A percentile compares a stretch with the other conserved stretches of the same genome.
Conservation (phyloP, 2,113 vertebrate species). For the Athene cunicularia region DNA sequence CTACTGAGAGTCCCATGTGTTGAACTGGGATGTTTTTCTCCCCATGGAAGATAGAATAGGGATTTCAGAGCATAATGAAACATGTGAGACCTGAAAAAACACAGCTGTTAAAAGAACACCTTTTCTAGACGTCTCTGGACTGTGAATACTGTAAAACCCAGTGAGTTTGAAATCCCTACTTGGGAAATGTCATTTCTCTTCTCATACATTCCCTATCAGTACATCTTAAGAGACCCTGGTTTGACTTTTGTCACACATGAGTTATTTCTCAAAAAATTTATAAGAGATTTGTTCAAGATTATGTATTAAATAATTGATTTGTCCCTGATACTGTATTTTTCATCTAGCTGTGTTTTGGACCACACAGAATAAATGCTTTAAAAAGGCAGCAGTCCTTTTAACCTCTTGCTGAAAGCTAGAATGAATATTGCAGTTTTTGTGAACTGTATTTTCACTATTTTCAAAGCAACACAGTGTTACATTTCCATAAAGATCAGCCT, state of each 20-base stretch:
- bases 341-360: background rate
- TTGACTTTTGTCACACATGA: slow-evolving; percentile 14
- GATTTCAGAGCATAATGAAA: background rate
- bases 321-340: background rate
- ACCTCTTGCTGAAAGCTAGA: background rate
- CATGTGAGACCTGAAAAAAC: background rate
- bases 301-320: slow-evolving; percentile 49
- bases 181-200: background rate
- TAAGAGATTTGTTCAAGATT: slow-evolving; percentile 12
- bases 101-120: background rate
- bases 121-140: background rate
- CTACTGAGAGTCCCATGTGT: background rate
- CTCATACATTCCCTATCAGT: background rate
- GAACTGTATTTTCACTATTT: background rate
- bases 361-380: background rate
- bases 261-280: background rate
- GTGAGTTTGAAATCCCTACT: background rate
- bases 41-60: background rate
- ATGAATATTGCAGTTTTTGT: background rate
- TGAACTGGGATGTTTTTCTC: background rate
- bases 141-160: background rate
- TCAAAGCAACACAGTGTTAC: background rate
- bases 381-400: background rate
- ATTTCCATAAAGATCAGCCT: background rate
- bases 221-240: background rate